Evolutionary conservation across 2,797 vertebrate genomes (phyloP), one percentile per base, ranked within the genome.

Genomic region (Spatula versicolor): DNA sequence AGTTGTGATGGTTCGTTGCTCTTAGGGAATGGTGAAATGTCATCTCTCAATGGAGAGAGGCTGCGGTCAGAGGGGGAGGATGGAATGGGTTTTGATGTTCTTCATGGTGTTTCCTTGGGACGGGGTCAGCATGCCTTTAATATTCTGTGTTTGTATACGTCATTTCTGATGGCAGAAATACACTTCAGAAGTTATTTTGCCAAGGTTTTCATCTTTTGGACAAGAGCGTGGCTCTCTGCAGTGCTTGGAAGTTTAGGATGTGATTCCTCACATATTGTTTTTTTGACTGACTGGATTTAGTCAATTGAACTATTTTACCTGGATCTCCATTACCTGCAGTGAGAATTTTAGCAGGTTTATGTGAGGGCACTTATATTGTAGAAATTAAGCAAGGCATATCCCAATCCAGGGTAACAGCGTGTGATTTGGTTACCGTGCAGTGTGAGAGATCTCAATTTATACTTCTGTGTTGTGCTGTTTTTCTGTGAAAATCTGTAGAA

Each of bases 1-100:
- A 45, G 21, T 75, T 78, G 52, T 35, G 46, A 18, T 59, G 78
- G 84, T 81, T 85, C 31, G 8, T 62, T 91, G 87, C 39, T 74
- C 48, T 76, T 25, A 6, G 4, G 66, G 93, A 59, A 73, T 21
- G 79, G 69, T 83, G 73, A 83, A 92, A 55, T 68, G 54, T 3
- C 13, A 8, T 69, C 33, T 78, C 35, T 81, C 66, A 74, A 6
- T 30, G 58, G 45, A 37, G 58, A 16, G 76, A 83, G 54, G 19
- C 35, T 94, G 92, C 86, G 87, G 86, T 94, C 66, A 79, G 62
- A 66, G 8, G 31, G 21, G 46, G 59, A 93, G 62, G 66, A 66
- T 73, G 86, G 66, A 75, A 73, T 30, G n/a, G 48, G 39, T 89
- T 89, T 52, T 78, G 60, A 33, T 86, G 76, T 92, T 54, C 22